Percentiles rank a stretch among this genome's conserved stretches.
Conservation (phyloP, 2,888 invertebrate species). For the Creontiades dilutus region DNA sequence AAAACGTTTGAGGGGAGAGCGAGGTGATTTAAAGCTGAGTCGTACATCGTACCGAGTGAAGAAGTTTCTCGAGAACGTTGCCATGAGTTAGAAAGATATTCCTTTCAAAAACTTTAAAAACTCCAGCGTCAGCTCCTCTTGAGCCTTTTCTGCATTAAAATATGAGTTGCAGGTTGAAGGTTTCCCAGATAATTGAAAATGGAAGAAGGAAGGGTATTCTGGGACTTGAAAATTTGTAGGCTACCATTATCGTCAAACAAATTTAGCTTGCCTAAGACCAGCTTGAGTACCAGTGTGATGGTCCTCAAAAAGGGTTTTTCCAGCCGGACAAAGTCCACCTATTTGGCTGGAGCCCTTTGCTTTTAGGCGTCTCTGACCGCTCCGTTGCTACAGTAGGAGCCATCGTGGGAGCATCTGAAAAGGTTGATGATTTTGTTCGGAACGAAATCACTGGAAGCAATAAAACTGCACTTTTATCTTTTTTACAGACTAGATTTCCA, state of each 20-base stretch:
- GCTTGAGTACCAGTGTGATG: constrained; percentile 4
- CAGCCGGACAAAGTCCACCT: constrained; percentile 2
- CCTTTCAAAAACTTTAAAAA: no score
- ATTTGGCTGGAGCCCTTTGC: constrained; percentile 26
- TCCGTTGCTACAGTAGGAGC: neutral
- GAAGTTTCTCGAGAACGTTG: no score
- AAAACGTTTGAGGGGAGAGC: no score
- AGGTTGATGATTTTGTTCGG: neutral
- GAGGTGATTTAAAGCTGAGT: no score
- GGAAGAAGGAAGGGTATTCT: no score
- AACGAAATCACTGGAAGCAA: constrained; percentile 9
- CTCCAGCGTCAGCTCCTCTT: no score
- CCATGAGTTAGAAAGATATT: no score
- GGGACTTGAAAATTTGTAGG: constrained; percentile 7
- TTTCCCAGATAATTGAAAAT: no score
- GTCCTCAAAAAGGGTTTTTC: constrained; percentile 23
- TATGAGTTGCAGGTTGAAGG: no score
- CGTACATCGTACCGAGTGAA: no score
- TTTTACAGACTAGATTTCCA: constrained; percentile 21
- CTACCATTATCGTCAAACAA: neutral
- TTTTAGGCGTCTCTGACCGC: neutral
- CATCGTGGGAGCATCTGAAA: constrained; percentile 20
- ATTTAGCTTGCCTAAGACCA: neutral
- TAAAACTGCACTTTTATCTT: constrained; percentile 23
- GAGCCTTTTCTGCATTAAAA: no score